These are phyloP conservation scores for Paedocypris micromegethes DNA, from an alignment of 2,797 vertebrate genomes.

Conservation along the genomic window DNA sequence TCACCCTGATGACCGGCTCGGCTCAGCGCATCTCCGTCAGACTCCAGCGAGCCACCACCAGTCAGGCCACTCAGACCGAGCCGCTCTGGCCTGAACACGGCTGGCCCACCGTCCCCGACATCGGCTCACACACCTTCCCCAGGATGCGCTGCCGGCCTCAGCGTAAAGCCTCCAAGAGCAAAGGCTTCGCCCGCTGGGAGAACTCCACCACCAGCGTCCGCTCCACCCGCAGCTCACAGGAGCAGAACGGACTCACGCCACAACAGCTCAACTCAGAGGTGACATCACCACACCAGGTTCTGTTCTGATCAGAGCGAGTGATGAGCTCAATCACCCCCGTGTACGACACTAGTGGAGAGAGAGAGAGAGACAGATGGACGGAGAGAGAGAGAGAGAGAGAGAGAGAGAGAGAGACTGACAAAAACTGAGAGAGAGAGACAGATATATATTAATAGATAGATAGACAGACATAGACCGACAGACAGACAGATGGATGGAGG, in stretches of 20 bases:
- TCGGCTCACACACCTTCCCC: conserved; percentile 90
- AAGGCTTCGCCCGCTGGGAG: conserved; percentile 88
- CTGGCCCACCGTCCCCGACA: conserved; percentile 69
- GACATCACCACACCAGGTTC: too few relatives aligned
- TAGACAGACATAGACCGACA: too few relatives aligned
- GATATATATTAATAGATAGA: too few relatives aligned
- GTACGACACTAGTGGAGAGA: too few relatives aligned
- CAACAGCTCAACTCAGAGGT: conserved; percentile 50
- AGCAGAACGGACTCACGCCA: conserved; percentile 38
- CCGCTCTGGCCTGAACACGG: conserved; percentile 81
- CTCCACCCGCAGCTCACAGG: background rate
- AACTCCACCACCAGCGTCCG: conserved; percentile 68
- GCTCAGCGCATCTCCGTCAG: conserved; percentile 90
- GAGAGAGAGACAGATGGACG: too few relatives aligned
- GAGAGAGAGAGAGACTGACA: too few relatives aligned
- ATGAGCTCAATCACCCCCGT: too few relatives aligned
- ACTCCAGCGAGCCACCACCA: conserved; percentile 84
- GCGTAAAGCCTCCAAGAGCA: conserved; percentile 80
- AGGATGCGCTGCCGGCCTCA: conserved; percentile 90
- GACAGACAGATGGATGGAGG: too few relatives aligned
- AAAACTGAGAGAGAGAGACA: too few relatives aligned
- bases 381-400: too few relatives aligned
- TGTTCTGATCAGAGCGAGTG: too few relatives aligned
- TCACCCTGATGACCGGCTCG: conserved; percentile 88
- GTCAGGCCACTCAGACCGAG: conserved; percentile 92